phyloP scores from a whole-genome alignment of 2,113 vertebrate genomes.

The Felis chaus region DNA sequence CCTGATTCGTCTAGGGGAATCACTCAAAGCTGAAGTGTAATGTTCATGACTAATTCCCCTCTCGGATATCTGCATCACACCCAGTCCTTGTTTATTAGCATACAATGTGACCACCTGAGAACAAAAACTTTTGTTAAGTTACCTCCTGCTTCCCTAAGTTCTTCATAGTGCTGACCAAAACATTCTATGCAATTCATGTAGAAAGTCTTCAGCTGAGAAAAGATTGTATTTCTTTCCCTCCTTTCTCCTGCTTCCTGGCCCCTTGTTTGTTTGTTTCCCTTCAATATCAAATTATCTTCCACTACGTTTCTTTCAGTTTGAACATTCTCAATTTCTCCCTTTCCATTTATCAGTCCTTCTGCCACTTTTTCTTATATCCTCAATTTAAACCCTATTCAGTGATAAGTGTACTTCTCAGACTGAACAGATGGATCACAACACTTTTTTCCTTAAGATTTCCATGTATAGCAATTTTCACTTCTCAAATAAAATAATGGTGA shows the following conservation, averaged over 20 bases:
- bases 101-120: neutral
- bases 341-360: slow-evolving; percentile 16
- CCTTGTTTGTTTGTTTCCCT: neutral
- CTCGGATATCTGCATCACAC: neutral
- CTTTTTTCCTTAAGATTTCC: slow-evolving; percentile 6
- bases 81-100: neutral
- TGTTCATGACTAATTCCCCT: neutral
- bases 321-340: neutral
- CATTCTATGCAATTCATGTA: neutral
- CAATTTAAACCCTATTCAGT: slow-evolving; percentile 27
- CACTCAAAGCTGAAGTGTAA: neutral
- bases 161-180: neutral
- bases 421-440: neutral
- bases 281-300: neutral
- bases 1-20: neutral
- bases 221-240: neutral
- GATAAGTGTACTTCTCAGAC: neutral
- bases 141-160: neutral
- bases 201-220: neutral
- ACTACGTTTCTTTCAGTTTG: neutral
- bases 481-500: neutral
- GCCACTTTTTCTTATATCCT: neutral
- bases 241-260: neutral
- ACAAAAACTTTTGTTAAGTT: slow-evolving; percentile 26
- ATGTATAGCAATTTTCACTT: neutral